These are phyloP conservation scores for Ophthalmolycus amberensis DNA, from an alignment of 2,113 vertebrate species.

Conservation along the genomic window DNA sequence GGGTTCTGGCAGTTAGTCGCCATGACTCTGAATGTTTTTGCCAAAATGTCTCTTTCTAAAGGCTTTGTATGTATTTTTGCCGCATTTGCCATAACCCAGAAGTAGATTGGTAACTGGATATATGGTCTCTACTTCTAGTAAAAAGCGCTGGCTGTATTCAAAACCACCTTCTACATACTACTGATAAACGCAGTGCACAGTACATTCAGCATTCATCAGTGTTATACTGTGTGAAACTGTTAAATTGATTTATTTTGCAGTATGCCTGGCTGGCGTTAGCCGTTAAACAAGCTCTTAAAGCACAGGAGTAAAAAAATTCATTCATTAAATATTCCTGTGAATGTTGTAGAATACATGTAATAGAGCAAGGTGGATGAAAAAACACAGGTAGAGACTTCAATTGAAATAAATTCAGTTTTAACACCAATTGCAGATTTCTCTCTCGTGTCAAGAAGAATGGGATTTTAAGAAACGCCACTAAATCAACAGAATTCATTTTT, in stretches of 20 bases:
- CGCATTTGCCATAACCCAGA: slow-evolving; percentile 4
- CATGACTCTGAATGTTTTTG: neutral
- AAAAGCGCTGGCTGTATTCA: neutral
- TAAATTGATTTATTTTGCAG: neutral
- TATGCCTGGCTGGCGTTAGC: neutral
- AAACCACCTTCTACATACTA: neutral
- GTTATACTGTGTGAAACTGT: too few species aligned
- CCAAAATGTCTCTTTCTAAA: neutral
- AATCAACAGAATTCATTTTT: slow-evolving; percentile 15
- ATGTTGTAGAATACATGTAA: neutral
- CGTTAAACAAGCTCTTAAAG: neutral
- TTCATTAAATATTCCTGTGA: neutral
- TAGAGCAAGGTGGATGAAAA: neutral
- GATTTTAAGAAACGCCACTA: slow-evolving; percentile 1
- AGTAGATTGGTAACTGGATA: neutral
- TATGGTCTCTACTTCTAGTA: neutral
- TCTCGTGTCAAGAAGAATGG: neutral
- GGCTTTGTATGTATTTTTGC: neutral
- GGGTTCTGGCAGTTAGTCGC: slow-evolving; percentile 1
- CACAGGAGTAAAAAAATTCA: neutral
- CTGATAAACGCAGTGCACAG: neutral
- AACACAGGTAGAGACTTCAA: neutral
- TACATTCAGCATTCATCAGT: neutral
- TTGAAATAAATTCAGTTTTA: slow-evolving; percentile 2
- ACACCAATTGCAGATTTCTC: neutral